Percentiles rank a stretch among this genome's conserved stretches.
These are phyloP conservation scores for Acipenser transmontanus DNA, from an alignment of 2,797 vertebrate species.

Conservation along the genomic window DNA sequence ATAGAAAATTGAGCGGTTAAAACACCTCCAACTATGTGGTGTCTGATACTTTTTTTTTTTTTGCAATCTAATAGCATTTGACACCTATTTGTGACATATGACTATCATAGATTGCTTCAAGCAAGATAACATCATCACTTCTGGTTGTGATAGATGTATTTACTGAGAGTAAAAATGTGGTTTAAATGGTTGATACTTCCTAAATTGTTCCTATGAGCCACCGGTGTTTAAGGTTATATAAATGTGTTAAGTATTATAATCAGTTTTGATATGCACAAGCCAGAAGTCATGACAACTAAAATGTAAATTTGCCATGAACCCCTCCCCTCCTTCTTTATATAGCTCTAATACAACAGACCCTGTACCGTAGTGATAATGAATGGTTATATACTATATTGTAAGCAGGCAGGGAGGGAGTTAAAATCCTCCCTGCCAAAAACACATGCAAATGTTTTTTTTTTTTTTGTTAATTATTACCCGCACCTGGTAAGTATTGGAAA, in stretches of 20 bases:
- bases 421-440: too few species aligned
- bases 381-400: too few species aligned
- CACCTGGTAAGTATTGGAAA: too few species aligned
- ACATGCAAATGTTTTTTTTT: too few species aligned
- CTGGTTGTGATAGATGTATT: conserved; percentile 42
- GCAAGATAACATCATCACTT: conserved; percentile 56
- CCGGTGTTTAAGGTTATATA: conserved; percentile 8
- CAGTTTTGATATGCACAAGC: not conserved
- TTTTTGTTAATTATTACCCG: too few species aligned
- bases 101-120: conserved; percentile 61
- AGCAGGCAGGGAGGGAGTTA: too few species aligned
- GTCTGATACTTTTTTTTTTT: conserved; percentile 66
- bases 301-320: too few species aligned
- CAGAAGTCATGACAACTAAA: too few species aligned
- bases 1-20: conserved; percentile 37
- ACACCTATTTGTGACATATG: conserved; percentile 75
- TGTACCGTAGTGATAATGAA: too few species aligned
- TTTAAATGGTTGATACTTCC: conserved; percentile 44
- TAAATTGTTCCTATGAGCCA: conserved; percentile 30
- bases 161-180: conserved; percentile 55
- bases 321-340: too few species aligned
- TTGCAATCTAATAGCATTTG: conserved; percentile 67
- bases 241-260: not conserved
- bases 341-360: too few species aligned
- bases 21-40: conserved; percentile 42